Conservation (phyloP, 2,113 vertebrate genomes). For the Narcine bancroftii region DNA sequence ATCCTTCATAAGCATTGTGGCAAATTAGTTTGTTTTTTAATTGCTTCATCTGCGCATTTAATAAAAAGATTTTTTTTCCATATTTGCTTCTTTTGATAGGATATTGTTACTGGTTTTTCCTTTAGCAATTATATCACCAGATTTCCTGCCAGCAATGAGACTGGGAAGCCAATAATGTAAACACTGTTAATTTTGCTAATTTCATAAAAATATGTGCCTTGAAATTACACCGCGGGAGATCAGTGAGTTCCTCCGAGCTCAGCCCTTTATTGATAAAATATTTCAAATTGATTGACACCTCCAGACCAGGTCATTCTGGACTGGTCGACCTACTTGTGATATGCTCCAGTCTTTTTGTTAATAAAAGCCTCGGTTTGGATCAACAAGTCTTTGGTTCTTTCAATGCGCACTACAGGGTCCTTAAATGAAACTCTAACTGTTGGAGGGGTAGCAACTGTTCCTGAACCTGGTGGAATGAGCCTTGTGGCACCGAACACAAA, state of each 20-base stretch:
- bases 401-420: too few relatives aligned
- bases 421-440: too few relatives aligned
- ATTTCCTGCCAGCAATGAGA: background rate
- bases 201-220: background rate
- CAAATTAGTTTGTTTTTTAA: background rate
- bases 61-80: background rate
- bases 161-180: background rate
- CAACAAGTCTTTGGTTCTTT: too few relatives aligned
- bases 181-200: conserved; percentile 7
- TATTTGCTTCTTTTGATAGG: background rate
- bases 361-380: too few relatives aligned
- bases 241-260: background rate
- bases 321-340: too few relatives aligned
- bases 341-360: too few relatives aligned
- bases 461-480: too few relatives aligned
- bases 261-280: background rate
- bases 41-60: background rate
- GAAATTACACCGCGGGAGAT: background rate
- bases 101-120: background rate
- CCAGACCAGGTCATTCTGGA: too few relatives aligned
- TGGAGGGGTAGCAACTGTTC: too few relatives aligned
- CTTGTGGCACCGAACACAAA: too few relatives aligned
- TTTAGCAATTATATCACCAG: background rate
- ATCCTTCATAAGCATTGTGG: background rate
- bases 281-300: background rate